These are phyloP conservation scores for Nysson spinosus DNA, from an alignment of 2,888 invertebrate genomes.

Conservation along the genomic window DNA sequence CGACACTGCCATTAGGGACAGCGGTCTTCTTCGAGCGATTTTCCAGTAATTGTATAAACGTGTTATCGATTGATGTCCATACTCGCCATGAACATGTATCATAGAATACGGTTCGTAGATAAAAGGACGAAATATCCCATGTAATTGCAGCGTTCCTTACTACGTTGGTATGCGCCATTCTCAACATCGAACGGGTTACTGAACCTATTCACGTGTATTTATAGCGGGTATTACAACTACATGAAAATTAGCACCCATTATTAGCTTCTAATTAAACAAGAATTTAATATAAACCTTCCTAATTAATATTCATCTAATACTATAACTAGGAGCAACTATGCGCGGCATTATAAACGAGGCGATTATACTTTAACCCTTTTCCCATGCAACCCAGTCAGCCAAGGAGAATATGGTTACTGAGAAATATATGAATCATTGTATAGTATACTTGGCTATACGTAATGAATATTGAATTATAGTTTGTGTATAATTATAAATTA, in stretches of 20 bases:
- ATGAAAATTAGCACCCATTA: conserved; percentile 30
- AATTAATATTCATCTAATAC: conserved; percentile 32
- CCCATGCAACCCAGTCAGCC: too few species aligned
- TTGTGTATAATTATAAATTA: too few species aligned
- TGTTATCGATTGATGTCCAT: conserved; percentile 43
- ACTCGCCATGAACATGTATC: conserved; percentile 34
- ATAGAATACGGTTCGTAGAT: conserved; percentile 2
- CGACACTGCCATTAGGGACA: conserved; percentile 43
- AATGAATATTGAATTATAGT: too few species aligned
- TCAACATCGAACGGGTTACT: conserved; percentile 12
- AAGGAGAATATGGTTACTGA: too few species aligned
- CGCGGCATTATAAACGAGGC: conserved; percentile 23
- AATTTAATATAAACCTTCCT: conserved; percentile 25
- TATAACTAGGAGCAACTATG: conserved; percentile 25
- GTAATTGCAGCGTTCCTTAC: conserved; percentile 34
- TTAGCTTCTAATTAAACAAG: conserved; percentile 37
- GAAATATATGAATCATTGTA: too few species aligned
- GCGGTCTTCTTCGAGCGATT: conserved; percentile 32
- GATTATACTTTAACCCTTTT: too few species aligned
- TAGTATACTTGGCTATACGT: too few species aligned
- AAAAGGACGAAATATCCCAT: conserved; percentile 17
- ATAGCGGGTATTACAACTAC: conserved; percentile 6
- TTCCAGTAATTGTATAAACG: conserved; percentile 6
- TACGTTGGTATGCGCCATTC: not conserved
- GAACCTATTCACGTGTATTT: conserved; percentile 23